Base-by-base conservation (phyloP, 2,888 invertebrate genomes). In the Arrhopalites spinosus region DNA sequence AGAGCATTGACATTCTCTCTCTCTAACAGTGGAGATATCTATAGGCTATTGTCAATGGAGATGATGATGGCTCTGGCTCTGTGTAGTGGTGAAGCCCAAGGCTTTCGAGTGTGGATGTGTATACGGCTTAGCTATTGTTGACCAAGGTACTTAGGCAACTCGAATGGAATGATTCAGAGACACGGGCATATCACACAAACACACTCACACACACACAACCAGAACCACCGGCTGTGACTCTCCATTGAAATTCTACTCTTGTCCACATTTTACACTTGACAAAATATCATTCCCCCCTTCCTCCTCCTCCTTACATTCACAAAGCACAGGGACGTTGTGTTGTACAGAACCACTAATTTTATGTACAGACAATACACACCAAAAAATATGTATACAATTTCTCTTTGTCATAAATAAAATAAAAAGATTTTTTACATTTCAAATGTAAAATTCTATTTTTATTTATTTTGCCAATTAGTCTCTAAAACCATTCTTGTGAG, bases 121-220 rank as follows among this genome's bases (percentile, higher is more conserved):
- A 36, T 13, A 68, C 8, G 67, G 67, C 67, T 68, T 78, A 77
- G 77, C 77, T 77, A 71, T 70, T 81, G 81, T 81, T 81, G 81
- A 80, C 81, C 80, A 79, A 81, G 79, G 76, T 80, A 80, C 80
- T 81, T 79, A 80, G 78, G 77, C 73, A 77, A 77, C 76, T 79
- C 78, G 72, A 70, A 80, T 73, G 78, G 80, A 81, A 80, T 81
- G 77, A 80, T 81, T 79, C 79, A 76, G 36, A 47, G 53, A 61
- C 36, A 36, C 68, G 66, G 64, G 66, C 67, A 43, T 64, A 68
- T 68, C 67, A 68, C 45, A 68, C 67, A 68, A 8, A 59, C 20
- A n/a, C 17, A 59, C 20, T 23, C 59, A 59, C 3, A 20, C 59
- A n/a, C 20, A 59, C 59, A 59, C 59, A n/a, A 8, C 2, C 66